Conservation (phyloP, 2,113 vertebrate species). For the Clupea harengus region DNA sequence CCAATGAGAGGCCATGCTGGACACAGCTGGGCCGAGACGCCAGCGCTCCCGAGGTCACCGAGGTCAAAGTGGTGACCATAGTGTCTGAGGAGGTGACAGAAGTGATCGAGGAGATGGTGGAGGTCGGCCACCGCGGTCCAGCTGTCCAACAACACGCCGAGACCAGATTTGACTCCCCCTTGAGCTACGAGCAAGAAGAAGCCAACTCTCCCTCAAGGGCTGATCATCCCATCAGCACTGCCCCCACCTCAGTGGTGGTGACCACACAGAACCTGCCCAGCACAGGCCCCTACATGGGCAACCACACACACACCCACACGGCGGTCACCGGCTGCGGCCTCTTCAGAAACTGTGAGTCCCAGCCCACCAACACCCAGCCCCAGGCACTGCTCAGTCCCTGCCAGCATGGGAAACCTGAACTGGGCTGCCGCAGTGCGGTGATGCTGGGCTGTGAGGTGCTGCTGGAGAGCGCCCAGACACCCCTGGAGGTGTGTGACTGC, state of each 20-base stretch:
- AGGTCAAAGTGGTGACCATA: slow-evolving; percentile 35
- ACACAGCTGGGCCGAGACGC: slow-evolving; percentile 23
- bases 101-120: slow-evolving; percentile 29
- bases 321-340: slow-evolving; percentile 55
- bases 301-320: slow-evolving; percentile 25
- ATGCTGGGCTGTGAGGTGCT: slow-evolving; percentile 62
- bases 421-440: slow-evolving; percentile 58
- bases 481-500: slow-evolving; percentile 79
- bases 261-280: slow-evolving; percentile 69
- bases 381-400: slow-evolving; percentile 25
- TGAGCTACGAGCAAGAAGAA: neutral
- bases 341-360: slow-evolving; percentile 58
- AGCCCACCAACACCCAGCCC: slow-evolving; percentile 49
- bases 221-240: slow-evolving; percentile 31
- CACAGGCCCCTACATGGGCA: neutral
- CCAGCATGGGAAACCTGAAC: slow-evolving; percentile 53
- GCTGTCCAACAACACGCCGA: slow-evolving; percentile 23
- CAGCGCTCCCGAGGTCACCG: neutral
- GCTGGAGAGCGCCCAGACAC: slow-evolving; percentile 60
- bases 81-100: slow-evolving; percentile 36
- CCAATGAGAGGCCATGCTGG: slow-evolving; percentile 20
- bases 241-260: slow-evolving; percentile 57
- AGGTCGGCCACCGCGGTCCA: slow-evolving; percentile 28
- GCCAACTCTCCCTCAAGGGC: neutral
- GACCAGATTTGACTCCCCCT: neutral